phyloP scores from a whole-genome alignment of 2,797 vertebrate genomes.

The Ispidina picta region DNA sequence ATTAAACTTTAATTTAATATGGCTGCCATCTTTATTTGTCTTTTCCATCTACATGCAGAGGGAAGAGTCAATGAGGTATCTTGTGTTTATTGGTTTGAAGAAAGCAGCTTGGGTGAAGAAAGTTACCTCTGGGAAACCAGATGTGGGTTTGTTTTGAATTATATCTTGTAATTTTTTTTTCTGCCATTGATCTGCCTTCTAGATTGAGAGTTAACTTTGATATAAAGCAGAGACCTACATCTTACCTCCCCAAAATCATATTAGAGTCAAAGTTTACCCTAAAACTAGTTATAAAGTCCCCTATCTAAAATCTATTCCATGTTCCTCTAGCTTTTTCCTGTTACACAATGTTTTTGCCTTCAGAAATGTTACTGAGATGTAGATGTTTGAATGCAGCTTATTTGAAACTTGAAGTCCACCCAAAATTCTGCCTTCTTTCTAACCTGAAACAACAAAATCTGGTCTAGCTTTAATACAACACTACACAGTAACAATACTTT shows the following conservation, averaged over 20 bases:
- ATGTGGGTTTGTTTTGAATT: not conserved
- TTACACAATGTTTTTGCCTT: not conserved
- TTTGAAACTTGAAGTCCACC: not conserved
- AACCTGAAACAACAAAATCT: not conserved
- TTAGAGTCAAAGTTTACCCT: not conserved
- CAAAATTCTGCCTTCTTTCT: not conserved
- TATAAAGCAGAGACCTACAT: not conserved
- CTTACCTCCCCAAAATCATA: not conserved
- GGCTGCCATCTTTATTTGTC: not conserved
- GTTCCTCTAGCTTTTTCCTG: not conserved
- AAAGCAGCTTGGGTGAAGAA: not conserved
- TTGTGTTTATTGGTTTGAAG: not conserved
- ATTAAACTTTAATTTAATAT: conserved; percentile 10
- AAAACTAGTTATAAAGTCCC: not conserved
- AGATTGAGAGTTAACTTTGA: not conserved
- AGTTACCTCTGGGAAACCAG: not conserved
- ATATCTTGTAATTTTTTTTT: not conserved
- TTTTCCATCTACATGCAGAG: not conserved
- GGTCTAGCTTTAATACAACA: not conserved
- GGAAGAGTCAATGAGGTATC: not conserved
- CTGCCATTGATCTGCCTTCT: not conserved
- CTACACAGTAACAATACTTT: not conserved
- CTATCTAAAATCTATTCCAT: not conserved
- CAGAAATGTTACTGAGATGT: not conserved
- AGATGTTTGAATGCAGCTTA: not conserved